These are phyloP conservation scores for Achroia grisella DNA, from an alignment of 1,140 invertebrate genomes.

Conservation along the genomic window DNA sequence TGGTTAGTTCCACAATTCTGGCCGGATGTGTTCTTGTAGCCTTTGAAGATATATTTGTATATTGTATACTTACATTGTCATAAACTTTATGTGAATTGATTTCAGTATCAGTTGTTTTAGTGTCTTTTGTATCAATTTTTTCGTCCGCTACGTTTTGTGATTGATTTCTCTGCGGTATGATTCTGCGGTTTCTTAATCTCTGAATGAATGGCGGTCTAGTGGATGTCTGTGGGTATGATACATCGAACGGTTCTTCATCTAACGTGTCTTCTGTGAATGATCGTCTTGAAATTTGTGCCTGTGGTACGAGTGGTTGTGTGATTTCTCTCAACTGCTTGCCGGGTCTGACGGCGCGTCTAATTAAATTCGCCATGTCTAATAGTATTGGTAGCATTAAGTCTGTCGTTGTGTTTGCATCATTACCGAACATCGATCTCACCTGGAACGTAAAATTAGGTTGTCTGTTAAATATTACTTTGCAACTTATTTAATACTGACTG, in stretches of 20 bases:
- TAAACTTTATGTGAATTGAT: slow-evolving; percentile 6
- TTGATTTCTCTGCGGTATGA: slow-evolving; percentile 23
- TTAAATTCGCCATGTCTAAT: slow-evolving; percentile 78
- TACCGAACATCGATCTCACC: slow-evolving; percentile 75
- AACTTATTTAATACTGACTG: too few species aligned
- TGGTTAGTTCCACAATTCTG: too few species aligned
- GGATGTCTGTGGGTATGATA: slow-evolving; percentile 8
- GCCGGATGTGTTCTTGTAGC: too few species aligned
- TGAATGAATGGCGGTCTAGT: slow-evolving; percentile 21
- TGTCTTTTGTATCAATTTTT: slow-evolving; percentile 21
- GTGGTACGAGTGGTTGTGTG: slow-evolving; percentile 29
- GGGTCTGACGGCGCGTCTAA: slow-evolving; percentile 60
- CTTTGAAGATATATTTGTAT: too few species aligned
- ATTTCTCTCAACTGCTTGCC: slow-evolving; percentile 49
- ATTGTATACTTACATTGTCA: slow-evolving; percentile 37
- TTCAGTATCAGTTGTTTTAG: slow-evolving; percentile 9
- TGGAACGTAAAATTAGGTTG: slow-evolving; percentile 42
- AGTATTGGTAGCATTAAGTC: slow-evolving; percentile 78
- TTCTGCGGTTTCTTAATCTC: slow-evolving; percentile 28
- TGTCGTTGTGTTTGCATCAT: slow-evolving; percentile 69
- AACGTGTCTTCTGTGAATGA: slow-evolving; percentile 30
- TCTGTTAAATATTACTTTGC: slow-evolving; percentile 2
- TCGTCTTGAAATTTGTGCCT: slow-evolving; percentile 54
- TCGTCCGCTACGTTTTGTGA: slow-evolving; percentile 24
- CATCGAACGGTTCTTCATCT: slow-evolving; percentile 28